Percentiles rank a stretch among this genome's conserved stretches.
These are phyloP conservation scores for Equus przewalskii DNA, from an alignment of 2,113 vertebrate species.

Conservation along the genomic window DNA sequence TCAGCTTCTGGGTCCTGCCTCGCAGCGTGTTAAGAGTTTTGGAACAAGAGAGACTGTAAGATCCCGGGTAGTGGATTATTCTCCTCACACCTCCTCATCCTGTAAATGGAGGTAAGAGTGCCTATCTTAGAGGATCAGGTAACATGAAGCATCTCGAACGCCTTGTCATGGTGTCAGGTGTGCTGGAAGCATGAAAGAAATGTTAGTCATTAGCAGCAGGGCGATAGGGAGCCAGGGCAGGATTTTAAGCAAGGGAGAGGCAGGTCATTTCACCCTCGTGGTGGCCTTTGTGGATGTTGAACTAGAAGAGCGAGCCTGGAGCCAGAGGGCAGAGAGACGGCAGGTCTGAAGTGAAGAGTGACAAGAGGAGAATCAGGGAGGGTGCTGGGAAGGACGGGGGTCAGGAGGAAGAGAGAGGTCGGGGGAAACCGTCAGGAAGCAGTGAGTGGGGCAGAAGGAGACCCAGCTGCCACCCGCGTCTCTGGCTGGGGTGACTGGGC, in stretches of 20 bases:
- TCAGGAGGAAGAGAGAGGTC: neutral
- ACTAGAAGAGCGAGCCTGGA: neutral
- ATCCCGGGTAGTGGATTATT: neutral
- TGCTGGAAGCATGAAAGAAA: neutral
- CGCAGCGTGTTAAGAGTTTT: neutral
- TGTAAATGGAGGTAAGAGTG: neutral
- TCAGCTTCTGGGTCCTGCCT: neutral
- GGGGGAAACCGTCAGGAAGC: neutral
- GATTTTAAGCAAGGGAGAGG: neutral
- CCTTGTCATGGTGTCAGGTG: neutral
- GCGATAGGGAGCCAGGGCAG: neutral
- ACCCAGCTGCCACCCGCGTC: accelerated
- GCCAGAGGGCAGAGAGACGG: neutral
- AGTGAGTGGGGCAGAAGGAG: neutral
- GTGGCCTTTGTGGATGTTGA: neutral
- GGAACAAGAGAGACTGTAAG: neutral
- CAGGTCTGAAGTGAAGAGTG: neutral
- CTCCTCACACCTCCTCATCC: neutral
- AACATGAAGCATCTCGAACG: neutral
- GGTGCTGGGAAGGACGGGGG: neutral
- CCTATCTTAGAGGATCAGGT: neutral
- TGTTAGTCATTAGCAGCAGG: neutral
- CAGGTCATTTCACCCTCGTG: neutral
- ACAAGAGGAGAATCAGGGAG: neutral
- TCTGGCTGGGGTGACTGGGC: neutral